These are phyloP conservation scores for Holothuria scabra DNA, from an alignment of 53 echinoderm and acorn worm genomes.

Conservation along the genomic window DNA sequence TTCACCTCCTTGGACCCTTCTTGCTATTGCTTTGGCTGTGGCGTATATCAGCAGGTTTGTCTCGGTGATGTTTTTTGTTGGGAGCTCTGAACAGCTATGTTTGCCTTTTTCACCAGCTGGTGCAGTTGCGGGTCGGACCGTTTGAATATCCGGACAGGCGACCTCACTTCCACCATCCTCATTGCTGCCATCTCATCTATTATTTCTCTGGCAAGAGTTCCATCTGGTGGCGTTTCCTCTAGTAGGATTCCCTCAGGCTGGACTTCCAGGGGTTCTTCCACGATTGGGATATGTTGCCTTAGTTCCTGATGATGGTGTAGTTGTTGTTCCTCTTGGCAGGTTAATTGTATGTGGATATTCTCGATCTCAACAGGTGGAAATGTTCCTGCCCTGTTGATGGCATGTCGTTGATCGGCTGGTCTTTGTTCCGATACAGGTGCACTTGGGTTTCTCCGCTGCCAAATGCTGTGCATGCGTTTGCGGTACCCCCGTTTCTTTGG, in stretches of 20 bases:
- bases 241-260: neutral
- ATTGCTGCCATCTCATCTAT: too few species aligned
- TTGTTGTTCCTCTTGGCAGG: constrained; percentile 5
- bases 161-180: neutral
- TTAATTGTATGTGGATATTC: neutral
- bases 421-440: too few species aligned
- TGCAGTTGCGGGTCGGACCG: neutral
- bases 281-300: constrained; percentile 5
- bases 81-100: constrained; percentile 5
- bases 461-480: too few species aligned
- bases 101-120: too few species aligned
- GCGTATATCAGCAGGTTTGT: too few species aligned
- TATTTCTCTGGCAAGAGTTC: too few species aligned
- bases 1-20: neutral
- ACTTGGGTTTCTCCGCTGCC: too few species aligned
- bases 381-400: too few species aligned
- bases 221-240: neutral
- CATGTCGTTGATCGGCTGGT: too few species aligned
- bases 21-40: constrained; percentile 8
- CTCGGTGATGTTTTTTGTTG: neutral
- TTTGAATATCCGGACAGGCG: too few species aligned
- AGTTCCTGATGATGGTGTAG: constrained; percentile 1
- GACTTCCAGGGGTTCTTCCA: constrained; percentile 4
- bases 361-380: neutral
- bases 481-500: too few species aligned